Base-by-base conservation (phyloP, 2,113 vertebrate genomes). In the Eurypyga helias region DNA sequence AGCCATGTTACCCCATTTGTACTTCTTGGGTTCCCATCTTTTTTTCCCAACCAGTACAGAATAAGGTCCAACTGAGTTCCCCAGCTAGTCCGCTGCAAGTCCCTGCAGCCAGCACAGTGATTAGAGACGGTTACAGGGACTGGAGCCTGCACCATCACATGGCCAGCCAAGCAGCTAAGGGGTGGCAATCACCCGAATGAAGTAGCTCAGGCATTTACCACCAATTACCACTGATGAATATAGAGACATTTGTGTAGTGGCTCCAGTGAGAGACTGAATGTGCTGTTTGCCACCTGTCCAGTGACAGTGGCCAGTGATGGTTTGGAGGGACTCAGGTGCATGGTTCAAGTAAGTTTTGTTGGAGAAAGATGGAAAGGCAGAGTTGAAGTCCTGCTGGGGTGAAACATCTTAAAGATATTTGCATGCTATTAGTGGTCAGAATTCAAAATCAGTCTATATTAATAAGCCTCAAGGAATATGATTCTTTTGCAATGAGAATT, bases 221-320 rank as follows among this genome's bases (percentile, higher is more conserved):
- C n/a, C 28, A 79, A 2, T 26, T 46, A 31, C 7, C 7, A 62
- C 48, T 57, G 6, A 55, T 65, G 34, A 34, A 83, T 48, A 21
- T 0, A 29, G 10, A 72, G 23, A 33, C 58, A 51, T 49, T 38
- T 46, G 33, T 36, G 34, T 36, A 55, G 34, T 2, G 4, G 15
- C 19, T 84, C 29, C 55, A 55, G 26, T 14, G 20, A 79, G 48
- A 71, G 45, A 36, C 31, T 78, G 41, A 76, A 16, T 34, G 28
- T 51, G 14, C 6, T 58, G 36, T 57, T 43, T 75, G 13, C 3
- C 24, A 46, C 31, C 19, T 62, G 3, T 41, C 11, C 28, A 57
- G 17, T 52, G 17, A 36, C 0, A 54, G 45, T 31, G 46, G 36
- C 6, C 10, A 1, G 0, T 20, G 23, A 25, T 24, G 11, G 17